These are phyloP conservation scores for Thaumatotibia leucotreta DNA, from an alignment of 1,140 invertebrate species.

Conservation along the genomic window DNA sequence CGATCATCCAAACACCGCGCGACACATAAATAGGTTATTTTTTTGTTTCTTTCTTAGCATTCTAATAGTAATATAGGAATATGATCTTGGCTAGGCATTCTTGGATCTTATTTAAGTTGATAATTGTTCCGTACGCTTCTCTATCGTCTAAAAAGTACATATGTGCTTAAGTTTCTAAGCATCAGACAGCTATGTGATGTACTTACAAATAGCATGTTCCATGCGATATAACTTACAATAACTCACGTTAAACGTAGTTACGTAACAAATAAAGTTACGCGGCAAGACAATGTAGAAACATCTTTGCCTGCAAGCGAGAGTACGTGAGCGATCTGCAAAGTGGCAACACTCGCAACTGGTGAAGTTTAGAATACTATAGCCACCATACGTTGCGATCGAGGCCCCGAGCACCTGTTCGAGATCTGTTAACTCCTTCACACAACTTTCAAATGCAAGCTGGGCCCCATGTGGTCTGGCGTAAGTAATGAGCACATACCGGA, in stretches of 20 bases:
- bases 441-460: slow-evolving; percentile 25
- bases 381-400: slow-evolving; percentile 5
- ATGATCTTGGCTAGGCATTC: too few species aligned
- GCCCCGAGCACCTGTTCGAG: not conserved
- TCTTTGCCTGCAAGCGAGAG: not conserved
- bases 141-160: too few species aligned
- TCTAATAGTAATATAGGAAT: too few species aligned
- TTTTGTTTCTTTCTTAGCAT: too few species aligned
- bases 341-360: slow-evolving; percentile 1
- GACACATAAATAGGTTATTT: too few species aligned
- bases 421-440: slow-evolving; percentile 25
- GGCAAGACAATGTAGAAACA: slow-evolving; percentile 2
- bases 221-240: not conserved
- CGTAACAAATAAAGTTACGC: slow-evolving; percentile 7
- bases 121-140: too few species aligned
- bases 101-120: too few species aligned
- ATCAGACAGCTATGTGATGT: too few species aligned
- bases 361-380: slow-evolving; percentile 4
- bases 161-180: too few species aligned
- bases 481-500: not conserved
- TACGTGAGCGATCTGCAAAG: slow-evolving; percentile 11
- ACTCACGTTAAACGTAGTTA: not conserved
- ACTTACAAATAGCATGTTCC: not conserved
- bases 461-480: not conserved
- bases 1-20: too few species aligned